Conservation (phyloP, 30 jellyfish, hydroid and myxozoan species). For the Aurelia aurita complex sp. Pacific region DNA sequence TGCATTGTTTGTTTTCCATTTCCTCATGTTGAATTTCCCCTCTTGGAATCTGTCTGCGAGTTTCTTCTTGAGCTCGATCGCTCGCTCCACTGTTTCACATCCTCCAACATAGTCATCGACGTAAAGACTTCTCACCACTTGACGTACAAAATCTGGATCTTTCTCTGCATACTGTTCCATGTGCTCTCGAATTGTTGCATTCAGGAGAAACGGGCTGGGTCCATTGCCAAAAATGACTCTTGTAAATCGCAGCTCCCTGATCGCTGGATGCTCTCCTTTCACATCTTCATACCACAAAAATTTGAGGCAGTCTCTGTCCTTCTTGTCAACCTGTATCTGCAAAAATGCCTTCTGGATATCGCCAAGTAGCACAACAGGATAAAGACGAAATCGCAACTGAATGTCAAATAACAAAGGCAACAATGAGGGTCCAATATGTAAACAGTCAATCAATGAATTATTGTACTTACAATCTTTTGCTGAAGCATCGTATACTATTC, state of each 20-base stretch:
- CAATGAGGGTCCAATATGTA: no score
- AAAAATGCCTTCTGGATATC: constrained; percentile 23
- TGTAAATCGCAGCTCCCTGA: constrained; percentile 9
- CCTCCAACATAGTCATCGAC: constrained; percentile 14
- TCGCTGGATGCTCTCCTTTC: background rate
- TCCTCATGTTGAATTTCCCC: constrained; percentile 16
- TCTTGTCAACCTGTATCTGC: constrained; percentile 7
- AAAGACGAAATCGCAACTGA: no score
- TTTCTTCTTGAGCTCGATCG: background rate
- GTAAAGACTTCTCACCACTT: constrained; percentile 14
- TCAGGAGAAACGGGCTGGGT: constrained; percentile 54
- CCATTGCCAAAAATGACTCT: constrained; percentile 35
- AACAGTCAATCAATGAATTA: no score
- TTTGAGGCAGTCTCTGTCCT: constrained; percentile 31
- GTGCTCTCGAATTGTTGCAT: constrained; percentile 44
- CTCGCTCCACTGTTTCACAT: background rate
- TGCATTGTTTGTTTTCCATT: constrained; percentile 25
- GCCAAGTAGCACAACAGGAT: constrained; percentile 1
- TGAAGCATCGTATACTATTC: no score
- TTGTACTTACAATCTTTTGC: no score
- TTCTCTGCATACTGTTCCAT: background rate
- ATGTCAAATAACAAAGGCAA: no score
- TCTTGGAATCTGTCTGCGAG: constrained; percentile 8
- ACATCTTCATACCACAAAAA: constrained; percentile 9
- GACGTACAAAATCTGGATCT: constrained; percentile 36